Percentiles rank a stretch among this genome's conserved stretches.
phyloP scores from a whole-genome alignment of 2,113 vertebrate genomes.

The Scytalopus superciliaris region DNA sequence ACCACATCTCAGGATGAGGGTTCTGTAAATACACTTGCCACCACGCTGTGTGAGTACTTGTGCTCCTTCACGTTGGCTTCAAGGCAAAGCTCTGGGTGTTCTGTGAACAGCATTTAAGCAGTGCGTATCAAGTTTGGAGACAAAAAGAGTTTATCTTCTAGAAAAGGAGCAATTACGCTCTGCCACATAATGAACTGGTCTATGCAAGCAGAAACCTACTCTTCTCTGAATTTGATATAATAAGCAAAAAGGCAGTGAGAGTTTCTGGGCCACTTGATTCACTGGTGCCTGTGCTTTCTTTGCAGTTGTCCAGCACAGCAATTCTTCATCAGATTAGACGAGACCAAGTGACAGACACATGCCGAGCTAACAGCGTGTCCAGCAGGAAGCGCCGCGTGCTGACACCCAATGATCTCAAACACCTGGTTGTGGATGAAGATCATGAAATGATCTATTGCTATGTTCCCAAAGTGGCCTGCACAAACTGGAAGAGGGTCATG shows the following conservation, averaged over 20 bases:
- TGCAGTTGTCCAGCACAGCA: slow-evolving; percentile 84
- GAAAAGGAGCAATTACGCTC: not conserved
- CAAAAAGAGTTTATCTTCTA: not conserved
- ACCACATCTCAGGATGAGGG: not conserved
- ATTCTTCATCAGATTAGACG: slow-evolving; percentile 90
- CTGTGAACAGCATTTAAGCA: not conserved
- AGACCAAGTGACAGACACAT: slow-evolving; percentile 89
- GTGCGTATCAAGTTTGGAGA: not conserved
- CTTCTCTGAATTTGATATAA: not conserved
- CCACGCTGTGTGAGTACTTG: not conserved
- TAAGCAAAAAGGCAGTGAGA: not conserved
- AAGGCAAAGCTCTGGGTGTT: not conserved
- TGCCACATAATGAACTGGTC: not conserved
- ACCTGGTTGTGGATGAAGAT: slow-evolving; percentile 95
- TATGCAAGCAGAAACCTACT: not conserved
- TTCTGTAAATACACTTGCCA: not conserved
- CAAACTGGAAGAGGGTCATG: slow-evolving; percentile 99
- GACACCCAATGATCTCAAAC: slow-evolving; percentile 91
- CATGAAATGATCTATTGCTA: slow-evolving; percentile 98
- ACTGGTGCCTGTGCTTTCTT: slow-evolving; percentile 53
- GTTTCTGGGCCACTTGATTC: not conserved
- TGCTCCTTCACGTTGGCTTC: not conserved
- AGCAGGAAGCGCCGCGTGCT: slow-evolving; percentile 90
- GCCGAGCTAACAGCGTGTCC: slow-evolving; percentile 82
- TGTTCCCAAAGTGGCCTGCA: slow-evolving; percentile 98